These are phyloP conservation scores for Neosalanx taihuensis DNA, from an alignment of 2,797 vertebrate species.

Conservation along the genomic window DNA sequence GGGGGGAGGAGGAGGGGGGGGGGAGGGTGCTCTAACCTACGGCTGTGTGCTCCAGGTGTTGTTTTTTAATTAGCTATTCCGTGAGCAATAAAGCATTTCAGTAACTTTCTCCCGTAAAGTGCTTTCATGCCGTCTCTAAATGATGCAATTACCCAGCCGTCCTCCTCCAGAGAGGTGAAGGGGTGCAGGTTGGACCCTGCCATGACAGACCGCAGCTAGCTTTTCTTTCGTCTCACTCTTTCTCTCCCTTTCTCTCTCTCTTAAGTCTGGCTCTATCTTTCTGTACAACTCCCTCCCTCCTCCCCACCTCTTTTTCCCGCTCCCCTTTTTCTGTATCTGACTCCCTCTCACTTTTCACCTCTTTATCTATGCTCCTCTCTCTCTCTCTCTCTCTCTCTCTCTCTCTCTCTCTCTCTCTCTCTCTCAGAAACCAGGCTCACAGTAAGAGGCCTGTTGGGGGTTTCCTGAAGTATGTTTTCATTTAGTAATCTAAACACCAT, in stretches of 20 bases:
- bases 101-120: slow-evolving; percentile 70
- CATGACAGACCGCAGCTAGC: not conserved
- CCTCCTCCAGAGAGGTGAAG: slow-evolving; percentile 29
- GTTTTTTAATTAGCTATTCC: slow-evolving; percentile 79
- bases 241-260: no score
- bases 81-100: slow-evolving; percentile 74
- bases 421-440: slow-evolving; percentile 31
- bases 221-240: no score
- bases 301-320: no score
- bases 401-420: not conserved
- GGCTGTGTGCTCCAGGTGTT: slow-evolving; percentile 72
- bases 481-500: slow-evolving; percentile 65
- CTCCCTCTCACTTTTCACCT: not conserved
- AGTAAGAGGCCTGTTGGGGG: slow-evolving; percentile 52
- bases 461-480: slow-evolving; percentile 66
- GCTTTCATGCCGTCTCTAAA: slow-evolving; percentile 76
- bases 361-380: no score
- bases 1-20: slow-evolving; percentile 13
- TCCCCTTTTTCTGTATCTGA: not conserved
- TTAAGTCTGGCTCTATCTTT: not conserved
- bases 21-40: slow-evolving; percentile 4
- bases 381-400: not conserved
- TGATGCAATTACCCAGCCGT: slow-evolving; percentile 76
- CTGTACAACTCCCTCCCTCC: no score
- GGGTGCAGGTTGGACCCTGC: not conserved